Evolutionary conservation across 2,113 vertebrate genomes (phyloP), one percentile per base, ranked within the genome.

Genomic region (Petromus typicus): DNA sequence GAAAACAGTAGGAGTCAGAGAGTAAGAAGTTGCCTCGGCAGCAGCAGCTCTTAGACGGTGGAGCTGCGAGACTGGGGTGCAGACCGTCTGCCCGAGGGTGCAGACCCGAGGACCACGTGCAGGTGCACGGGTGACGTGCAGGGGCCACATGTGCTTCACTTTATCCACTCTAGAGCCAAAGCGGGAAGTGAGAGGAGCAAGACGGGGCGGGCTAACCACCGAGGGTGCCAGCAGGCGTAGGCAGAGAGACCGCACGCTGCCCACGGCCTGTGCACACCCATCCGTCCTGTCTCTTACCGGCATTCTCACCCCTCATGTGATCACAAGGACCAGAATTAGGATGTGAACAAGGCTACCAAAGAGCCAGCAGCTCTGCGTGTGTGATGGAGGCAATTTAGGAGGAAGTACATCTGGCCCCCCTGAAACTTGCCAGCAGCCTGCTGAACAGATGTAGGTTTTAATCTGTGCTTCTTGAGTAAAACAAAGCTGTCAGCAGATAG

Each of bases 111-210:
- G 80, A 63, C 56, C 48, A 91, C 54, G 63, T 71, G 84, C n/a
- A 85, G 59, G 48, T 84, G 10, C 22, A 75, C 20, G 67, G 1
- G 45, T 90, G 43, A 45, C 8, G 45, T 17, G 14, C 25, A 8
- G 57, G 32, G 2, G 3, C 12, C 23, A 2, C 34, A 57, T n/a
- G 25, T 59, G 20, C 56, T 12, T 86, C 78, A 54, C 59, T 16
- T 81, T 78, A 34, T 73, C 22, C 61, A 14, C 34, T 96, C 95
- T 66, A 87, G 16, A 59, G 71, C n/a, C 7, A 87, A 87, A 95
- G 20, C 66, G 66, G 76, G 89, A 95, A 73, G 23, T 56, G 22
- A 61, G 61, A 79, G 48, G 32, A 97, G 2, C 11, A 25, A 48
- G 48, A 30, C 8, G 3, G 59, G 43, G 18, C 57, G 20, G 45